Evolutionary conservation across 2,113 vertebrate species (phyloP), one percentile per base, ranked within the genome.

Genomic region (Tenrec ecaudatus): DNA sequence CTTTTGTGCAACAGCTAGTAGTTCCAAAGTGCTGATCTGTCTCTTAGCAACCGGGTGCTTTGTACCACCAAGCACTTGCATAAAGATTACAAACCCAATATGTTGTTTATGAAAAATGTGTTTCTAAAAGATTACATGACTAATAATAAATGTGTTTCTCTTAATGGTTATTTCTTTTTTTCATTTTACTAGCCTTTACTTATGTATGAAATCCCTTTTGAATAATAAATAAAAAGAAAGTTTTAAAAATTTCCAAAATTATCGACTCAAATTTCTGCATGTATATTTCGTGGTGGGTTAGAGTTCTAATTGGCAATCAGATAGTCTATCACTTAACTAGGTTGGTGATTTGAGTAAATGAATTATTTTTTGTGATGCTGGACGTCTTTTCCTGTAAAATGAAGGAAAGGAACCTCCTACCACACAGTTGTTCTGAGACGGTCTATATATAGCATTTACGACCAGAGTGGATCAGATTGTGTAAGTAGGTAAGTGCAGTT

Each of bases 251-350:
- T 84, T 47, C 36, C 20, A 62, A 33, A 47, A 69, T 84, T 92
- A 33, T 76, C 91, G 83, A 64, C 80, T 62, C 19, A 83, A 6
- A 62, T 86, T 86, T 93, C 53, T 89, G 86, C 6, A 33, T 43
- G 27, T 43, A 53, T 84, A 93, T 95, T 92, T 92, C 31, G 81
- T 78, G 58, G 6, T 40, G 15, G n/a, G 0, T 29, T 94, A 89
- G 62, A 83, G 29, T 25, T 95, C 27, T 11, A 71, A 7, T 91
- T 94, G 76, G 17, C 40, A 91, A 89, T 90, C 7, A 83, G 11
- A 60, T 7, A 1, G 76, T 83, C 25, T 62, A 36, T 27, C 19
- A 86, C 33, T 76, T 17, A 19, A 29, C 60, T 83, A 47, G 25
- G 9, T 86, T 64, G 89, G 40, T 71, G 22, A 88, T 78, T 94